Evolutionary conservation across 2,797 vertebrate genomes (phyloP).

Genomic region (Characodon lateralis): DNA sequence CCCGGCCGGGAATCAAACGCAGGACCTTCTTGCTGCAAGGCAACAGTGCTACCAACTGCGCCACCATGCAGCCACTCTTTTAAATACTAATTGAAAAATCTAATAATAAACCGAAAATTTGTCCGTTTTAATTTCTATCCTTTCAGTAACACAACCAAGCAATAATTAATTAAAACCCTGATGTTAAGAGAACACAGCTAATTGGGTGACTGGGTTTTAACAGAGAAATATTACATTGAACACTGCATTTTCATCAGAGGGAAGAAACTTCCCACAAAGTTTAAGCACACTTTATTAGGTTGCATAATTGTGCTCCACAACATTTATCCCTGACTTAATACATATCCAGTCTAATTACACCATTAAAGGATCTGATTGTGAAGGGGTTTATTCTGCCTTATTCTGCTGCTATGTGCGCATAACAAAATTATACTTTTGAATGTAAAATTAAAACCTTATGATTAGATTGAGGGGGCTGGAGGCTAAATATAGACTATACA

Average conservation of each 20-base stretch:
- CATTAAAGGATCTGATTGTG: slow-evolving; percentile 18
- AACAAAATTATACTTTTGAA: slow-evolving; percentile 7
- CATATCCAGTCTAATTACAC: slow-evolving; percentile 23
- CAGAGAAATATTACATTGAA: slow-evolving; percentile 29
- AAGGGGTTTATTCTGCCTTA: slow-evolving; percentile 8
- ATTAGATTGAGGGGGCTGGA: background rate
- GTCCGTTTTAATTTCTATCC: slow-evolving; percentile 13
- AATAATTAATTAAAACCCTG: slow-evolving; percentile 51
- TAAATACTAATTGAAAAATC: slow-evolving; percentile 17
- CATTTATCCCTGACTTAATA: slow-evolving; percentile 25
- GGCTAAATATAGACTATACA: background rate
- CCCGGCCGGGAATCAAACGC: too few species aligned
- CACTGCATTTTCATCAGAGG: slow-evolving; percentile 25
- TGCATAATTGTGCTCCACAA: slow-evolving; percentile 35
- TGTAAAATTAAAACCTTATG: slow-evolving; percentile 2
- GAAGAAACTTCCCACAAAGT: slow-evolving; percentile 24
- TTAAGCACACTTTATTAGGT: slow-evolving; percentile 27
- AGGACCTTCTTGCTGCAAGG: too few species aligned
- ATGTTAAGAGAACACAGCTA: slow-evolving; percentile 36
- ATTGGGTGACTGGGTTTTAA: slow-evolving; percentile 51
- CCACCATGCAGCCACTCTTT: background rate
- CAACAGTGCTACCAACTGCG: too few species aligned
- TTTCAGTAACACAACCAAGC: slow-evolving; percentile 36
- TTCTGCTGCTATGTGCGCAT: background rate
- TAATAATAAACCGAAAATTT: background rate